Base-by-base conservation (phyloP, 2,888 invertebrate genomes). In the Minunthozetes semirufus region DNA sequence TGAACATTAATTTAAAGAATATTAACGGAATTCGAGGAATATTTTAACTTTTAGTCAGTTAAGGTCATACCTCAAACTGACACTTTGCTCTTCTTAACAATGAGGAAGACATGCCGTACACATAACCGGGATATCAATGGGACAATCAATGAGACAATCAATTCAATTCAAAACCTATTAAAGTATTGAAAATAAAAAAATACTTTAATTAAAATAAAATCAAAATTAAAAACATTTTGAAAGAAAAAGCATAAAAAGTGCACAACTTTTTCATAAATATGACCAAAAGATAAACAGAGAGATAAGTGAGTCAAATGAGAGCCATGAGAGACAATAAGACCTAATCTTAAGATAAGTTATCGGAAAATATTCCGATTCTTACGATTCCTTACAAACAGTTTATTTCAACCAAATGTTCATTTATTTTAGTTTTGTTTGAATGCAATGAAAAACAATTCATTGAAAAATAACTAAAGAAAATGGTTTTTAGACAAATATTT, bases 51-150 rank as follows among this genome's bases (percentile, higher is more conserved):
- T 5, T 33, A 8, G 33, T 33, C 33, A 33, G 33, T 4, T 17
- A 19, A 50, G 19, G 19, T 2, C 46, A 50, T 53, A 71, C 71
- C 48, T 71, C 71, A 42, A 71, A 71, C 53, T 71, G 71, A 42
- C 71, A 71, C 6, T 42, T 3, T 19, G 71, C 19, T 71, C 25
- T 48, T 53, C 53, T 22, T 27, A 71, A 71, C 17, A 71, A 13
- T 13, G 48, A 50, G 27, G 22, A 71, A 27, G 38, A 33, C 70
- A 46, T 61, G 63, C 33, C 33, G 11, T 66, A 15, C 29, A 66
- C 38, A 66, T 66, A n/a, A 66, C 63, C 63, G 19, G 19, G 3
- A 0, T 8, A 5, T 38, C 38, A 38, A 33, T 38, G 5, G 19
- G 19, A 61, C 27, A 61, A 61, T 25, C 19, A 17, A 59, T 13